Base-by-base conservation (phyloP, 1,140 invertebrate genomes). In the Apis florea region DNA sequence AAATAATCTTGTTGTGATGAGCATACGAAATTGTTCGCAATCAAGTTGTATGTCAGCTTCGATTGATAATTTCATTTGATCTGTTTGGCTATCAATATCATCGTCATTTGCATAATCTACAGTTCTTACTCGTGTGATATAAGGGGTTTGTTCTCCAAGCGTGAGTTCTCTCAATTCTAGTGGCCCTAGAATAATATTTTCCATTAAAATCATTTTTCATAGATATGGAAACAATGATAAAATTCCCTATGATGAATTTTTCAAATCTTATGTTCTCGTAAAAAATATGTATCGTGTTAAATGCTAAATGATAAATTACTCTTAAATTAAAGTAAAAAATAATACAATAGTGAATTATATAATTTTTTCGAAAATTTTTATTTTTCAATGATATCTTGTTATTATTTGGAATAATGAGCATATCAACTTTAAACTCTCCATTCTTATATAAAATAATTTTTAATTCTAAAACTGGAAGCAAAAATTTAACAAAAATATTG, bases 11-110 rank as follows among this genome's bases (percentile, higher is more conserved):
- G 94, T 92, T 11, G 91, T 89, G 69, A 95, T 93, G 40, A 95
- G 91, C 94, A 95, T 95, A 47, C 92, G 91, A 85, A 95, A 95
- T 80, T 95, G 94, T 49, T 95, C 94, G 81, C 93, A 94, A 63
- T 93, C 90, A 31, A 94, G 89, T 8, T 91, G 92, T 0, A 95
- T 80, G 51, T 95, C 94, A 26, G 93, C 93, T 87, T 95, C 94
- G 47, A 95, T 83, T 12, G 94, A 94, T 15, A 95, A 84, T 86
- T 94, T 93, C 8, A 84, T 89, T 82, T 93, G 92, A 1, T 78
- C 84, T 1, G 78, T 73, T 66, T 75, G 59, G 19, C 63, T 51
- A 64, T 73, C 79, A 26, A 54, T 31, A 54, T 92, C 91, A 19
- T 92, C 91, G 40, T 91, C 90, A n/a, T 85, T 87, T 56, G 84